Evolutionary conservation across 2,888 invertebrate genomes (phyloP), one percentile per base, ranked within the genome.

Genomic region (Cephonodes hylas): DNA sequence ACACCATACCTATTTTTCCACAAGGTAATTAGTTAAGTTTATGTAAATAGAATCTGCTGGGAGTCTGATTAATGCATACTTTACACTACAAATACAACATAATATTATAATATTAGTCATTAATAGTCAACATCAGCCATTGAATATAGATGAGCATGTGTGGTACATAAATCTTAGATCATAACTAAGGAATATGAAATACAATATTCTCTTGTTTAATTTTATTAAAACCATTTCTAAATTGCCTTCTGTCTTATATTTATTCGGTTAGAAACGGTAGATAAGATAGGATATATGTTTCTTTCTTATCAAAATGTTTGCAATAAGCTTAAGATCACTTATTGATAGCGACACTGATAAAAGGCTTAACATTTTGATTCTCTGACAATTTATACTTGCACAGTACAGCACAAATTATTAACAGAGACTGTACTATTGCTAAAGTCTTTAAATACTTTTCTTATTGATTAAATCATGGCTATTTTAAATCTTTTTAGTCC

Each of bases 291-390:
- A 79, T 74, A 79, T 79, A 77, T 79, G 82, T 83, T 83, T 80
- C 73, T 75, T 83, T 76, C 81, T 91, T 91, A 91, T 91, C 91
- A 82, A 75, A 75, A 70, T 84, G 80, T 80, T 90, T 91, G 85
- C 83, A 79, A 80, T 84, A 85, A 85, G 89, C 89, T 87, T 86
- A 86, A 85, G 86, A 88, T 86, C 86, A 80, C 76, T 77, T 86
- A 87, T 86, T 88, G 90, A 91, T 91, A 89, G 80, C 66, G 79
- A 66, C 66, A 69, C 74, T 83, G 90, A 91, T 91, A 91, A 85
- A 77, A 65, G 64, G 69, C 76, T 76, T 79, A 79, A 73, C 77
- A 77, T 61, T 81, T 83, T 80, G 77, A 80, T 82, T 81, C 77
- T 80, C 78, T 78, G 76, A 74, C 79, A 75, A 75, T 72, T 79